Conservation (phyloP, 1,140 invertebrate genomes). For the Calosoma granatense region DNA sequence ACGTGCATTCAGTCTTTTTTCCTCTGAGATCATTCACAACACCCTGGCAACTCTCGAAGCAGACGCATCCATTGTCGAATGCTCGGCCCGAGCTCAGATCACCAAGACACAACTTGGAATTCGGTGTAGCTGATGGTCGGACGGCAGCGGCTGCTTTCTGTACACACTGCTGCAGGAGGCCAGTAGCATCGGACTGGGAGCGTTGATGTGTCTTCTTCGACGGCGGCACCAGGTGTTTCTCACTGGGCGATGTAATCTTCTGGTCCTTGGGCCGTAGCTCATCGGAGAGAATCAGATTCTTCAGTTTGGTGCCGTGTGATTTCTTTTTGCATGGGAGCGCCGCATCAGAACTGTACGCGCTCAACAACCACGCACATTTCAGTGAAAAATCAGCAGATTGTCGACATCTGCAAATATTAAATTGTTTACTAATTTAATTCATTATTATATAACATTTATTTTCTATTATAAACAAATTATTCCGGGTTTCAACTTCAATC, state of each 20-base stretch:
- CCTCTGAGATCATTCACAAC: constrained; percentile 65
- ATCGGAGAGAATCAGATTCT: constrained; percentile 79
- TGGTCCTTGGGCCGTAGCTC: constrained; percentile 55
- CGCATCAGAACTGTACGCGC: constrained; percentile 82
- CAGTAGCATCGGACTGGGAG: constrained; percentile 79
- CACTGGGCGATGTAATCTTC: constrained; percentile 20
- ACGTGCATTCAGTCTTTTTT: constrained; percentile 60
- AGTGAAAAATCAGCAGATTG: constrained; percentile 91
- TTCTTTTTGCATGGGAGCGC: constrained; percentile 65
- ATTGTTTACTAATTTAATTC: neutral
- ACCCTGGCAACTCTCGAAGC: constrained; percentile 52
- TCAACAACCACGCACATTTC: constrained; percentile 89
- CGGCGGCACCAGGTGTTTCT: constrained; percentile 19
- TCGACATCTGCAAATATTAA: constrained; percentile 60
- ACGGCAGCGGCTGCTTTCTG: neutral
- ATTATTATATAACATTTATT: neutral
- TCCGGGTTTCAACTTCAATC: neutral
- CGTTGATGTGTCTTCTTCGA: constrained; percentile 58
- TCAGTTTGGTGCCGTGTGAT: constrained; percentile 76
- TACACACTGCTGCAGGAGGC: constrained; percentile 31
- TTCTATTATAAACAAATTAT: constrained; percentile 2
- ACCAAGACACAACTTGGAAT: constrained; percentile 63
- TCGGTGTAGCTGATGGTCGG: constrained; percentile 33
- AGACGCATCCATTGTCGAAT: constrained; percentile 93
- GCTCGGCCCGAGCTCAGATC: constrained; percentile 87